A percentile compares a stretch with the other conserved stretches of the same genome.
Evolutionary conservation across 2,797 vertebrate species (phyloP).

Genomic region (Dryobates pubescens): DNA sequence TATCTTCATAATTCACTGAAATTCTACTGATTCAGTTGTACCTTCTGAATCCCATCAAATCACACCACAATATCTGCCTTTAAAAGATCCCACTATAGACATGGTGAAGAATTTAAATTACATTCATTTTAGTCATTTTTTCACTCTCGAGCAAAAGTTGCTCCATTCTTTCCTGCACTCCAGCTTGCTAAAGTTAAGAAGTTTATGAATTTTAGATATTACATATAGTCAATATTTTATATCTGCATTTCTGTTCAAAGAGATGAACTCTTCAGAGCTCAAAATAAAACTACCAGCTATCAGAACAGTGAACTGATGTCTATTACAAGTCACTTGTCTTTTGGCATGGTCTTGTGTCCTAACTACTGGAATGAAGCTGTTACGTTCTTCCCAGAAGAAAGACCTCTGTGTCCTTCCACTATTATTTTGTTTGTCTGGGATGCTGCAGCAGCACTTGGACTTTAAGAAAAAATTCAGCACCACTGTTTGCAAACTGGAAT

Average conservation of each 20-base stretch:
- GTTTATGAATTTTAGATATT: background rate
- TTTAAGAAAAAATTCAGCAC: background rate
- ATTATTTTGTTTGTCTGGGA: background rate
- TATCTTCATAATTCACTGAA: background rate
- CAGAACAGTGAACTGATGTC: background rate
- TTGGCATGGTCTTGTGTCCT: background rate
- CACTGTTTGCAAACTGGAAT: background rate
- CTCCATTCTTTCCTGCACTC: background rate
- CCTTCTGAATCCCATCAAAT: background rate
- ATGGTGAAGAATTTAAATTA: background rate
- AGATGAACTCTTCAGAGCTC: constrained; percentile 9
- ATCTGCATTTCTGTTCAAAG: constrained; percentile 37
- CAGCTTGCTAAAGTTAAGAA: background rate
- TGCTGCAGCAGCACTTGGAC: background rate
- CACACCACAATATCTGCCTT: background rate
- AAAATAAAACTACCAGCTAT: constrained; percentile 1
- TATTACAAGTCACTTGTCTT: background rate
- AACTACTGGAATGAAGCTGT: background rate
- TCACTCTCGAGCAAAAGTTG: background rate
- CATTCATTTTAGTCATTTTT: background rate
- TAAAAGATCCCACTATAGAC: background rate
- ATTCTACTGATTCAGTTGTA: background rate
- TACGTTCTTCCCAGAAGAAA: background rate
- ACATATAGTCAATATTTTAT: constrained; percentile 45
- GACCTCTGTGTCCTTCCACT: background rate